Percentiles rank a stretch among this genome's conserved stretches.
Evolutionary conservation across 92 coral and sea anemone species (phyloP).

Genomic region (Paramuricea clavata): DNA sequence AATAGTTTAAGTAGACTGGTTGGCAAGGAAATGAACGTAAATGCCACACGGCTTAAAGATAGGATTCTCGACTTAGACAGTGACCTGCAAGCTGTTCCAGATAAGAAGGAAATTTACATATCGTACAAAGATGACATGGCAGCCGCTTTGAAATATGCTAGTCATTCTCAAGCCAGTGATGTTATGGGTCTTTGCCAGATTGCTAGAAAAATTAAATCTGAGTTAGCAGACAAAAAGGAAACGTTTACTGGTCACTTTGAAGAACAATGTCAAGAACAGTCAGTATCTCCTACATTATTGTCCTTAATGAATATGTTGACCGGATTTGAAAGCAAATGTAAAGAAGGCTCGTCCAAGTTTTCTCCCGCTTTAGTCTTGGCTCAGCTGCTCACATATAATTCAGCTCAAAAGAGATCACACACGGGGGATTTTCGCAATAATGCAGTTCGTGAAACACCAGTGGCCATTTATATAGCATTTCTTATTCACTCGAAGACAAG

Average conservation of each 20-base stretch:
- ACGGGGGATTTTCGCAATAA: background rate
- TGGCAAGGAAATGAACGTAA: slow-evolving; percentile 32
- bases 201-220: slow-evolving; percentile 11
- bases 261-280: slow-evolving; percentile 22
- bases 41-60: slow-evolving; percentile 27
- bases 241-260: slow-evolving; percentile 3
- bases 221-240: background rate
- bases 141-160: slow-evolving; percentile 8
- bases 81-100: slow-evolving; percentile 35
- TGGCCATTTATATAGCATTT: slow-evolving; percentile 7
- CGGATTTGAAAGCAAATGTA: background rate
- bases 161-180: background rate
- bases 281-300: slow-evolving; percentile 19
- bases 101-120: slow-evolving; percentile 10
- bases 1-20: slow-evolving; percentile 21
- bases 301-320: slow-evolving; percentile 3
- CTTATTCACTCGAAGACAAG: slow-evolving; percentile 5
- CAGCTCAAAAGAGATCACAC: background rate
- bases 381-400: slow-evolving; percentile 11
- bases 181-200: background rate
- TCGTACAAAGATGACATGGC: slow-evolving; percentile 20
- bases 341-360: background rate
- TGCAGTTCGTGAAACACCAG: slow-evolving; percentile 13
- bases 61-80: slow-evolving; percentile 8
- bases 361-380: background rate